Conservation (phyloP, 2,888 invertebrate species). For the Limnephilus rhombicus region DNA sequence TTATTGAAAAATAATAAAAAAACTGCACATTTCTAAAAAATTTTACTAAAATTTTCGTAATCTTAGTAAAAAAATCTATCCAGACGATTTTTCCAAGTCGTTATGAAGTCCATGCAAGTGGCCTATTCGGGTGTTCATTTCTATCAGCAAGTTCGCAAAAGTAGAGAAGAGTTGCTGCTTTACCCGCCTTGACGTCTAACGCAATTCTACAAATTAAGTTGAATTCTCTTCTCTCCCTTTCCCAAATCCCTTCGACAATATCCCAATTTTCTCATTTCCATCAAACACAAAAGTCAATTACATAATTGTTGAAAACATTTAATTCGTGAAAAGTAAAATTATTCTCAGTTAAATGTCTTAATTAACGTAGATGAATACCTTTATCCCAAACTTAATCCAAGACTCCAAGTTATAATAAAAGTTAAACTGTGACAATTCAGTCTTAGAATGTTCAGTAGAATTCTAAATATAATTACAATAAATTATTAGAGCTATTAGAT, state of each 20-base stretch:
- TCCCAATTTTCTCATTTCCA: neutral
- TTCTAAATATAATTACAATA: neutral
- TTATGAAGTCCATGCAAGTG: too few relatives aligned
- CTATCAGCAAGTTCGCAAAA: neutral
- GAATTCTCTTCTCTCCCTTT: neutral
- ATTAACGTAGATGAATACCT: slow-evolving; percentile 17
- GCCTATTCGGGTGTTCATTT: too few relatives aligned
- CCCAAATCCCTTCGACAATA: neutral
- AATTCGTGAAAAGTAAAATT: neutral
- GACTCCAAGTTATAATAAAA: neutral
- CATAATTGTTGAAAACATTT: neutral
- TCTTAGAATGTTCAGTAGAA: neutral
- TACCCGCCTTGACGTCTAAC: neutral
- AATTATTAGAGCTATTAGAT: neutral
- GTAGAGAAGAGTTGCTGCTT: neutral
- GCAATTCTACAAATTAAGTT: neutral
- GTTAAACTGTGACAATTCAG: neutral
- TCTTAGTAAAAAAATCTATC: too few relatives aligned
- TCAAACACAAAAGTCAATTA: slow-evolving; percentile 11
- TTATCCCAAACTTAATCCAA: neutral
- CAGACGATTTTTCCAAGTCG: too few relatives aligned
- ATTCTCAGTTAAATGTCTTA: slow-evolving; percentile 7
- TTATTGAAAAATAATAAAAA: too few relatives aligned
- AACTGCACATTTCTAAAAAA: too few relatives aligned
- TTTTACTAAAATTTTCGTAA: too few relatives aligned